phyloP scores from a whole-genome alignment of 2,888 invertebrate genomes.

The Schizotus pectinicornis region DNA sequence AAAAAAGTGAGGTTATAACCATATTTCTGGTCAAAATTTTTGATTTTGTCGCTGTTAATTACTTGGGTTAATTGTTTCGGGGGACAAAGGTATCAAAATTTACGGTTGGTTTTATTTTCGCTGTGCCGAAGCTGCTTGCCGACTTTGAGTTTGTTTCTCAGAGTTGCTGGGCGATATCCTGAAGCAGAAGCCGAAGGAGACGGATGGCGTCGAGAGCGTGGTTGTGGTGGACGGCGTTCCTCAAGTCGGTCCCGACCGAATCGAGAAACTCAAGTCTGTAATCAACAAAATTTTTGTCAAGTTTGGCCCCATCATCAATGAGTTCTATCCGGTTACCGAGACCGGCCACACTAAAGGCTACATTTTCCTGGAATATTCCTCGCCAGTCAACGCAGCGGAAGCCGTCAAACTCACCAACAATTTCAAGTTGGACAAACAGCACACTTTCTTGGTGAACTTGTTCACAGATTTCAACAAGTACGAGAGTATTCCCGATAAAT shows the following conservation, averaged over 20 bases:
- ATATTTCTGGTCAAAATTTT: constrained; percentile 8
- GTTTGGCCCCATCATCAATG: constrained; percentile 86
- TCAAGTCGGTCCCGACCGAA: constrained; percentile 87
- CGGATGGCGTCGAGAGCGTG: constrained; percentile 95
- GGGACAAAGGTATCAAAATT: too few relatives aligned
- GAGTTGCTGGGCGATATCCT: constrained; percentile 92
- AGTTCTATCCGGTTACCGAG: constrained; percentile 85
- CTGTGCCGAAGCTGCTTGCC: background rate
- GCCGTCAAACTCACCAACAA: constrained; percentile 89
- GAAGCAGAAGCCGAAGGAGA: constrained; percentile 88
- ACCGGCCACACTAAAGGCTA: constrained; percentile 86
- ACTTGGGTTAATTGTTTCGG: too few relatives aligned
- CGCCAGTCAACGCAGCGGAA: constrained; percentile 82
- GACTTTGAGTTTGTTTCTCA: constrained; percentile 58
- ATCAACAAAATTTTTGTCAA: constrained; percentile 90
- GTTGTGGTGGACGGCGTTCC: constrained; percentile 97
- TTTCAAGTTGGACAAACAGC: constrained; percentile 94
- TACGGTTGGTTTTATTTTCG: too few relatives aligned
- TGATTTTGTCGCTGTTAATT: background rate
- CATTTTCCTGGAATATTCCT: constrained; percentile 90
- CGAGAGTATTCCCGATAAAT: constrained; percentile 88
- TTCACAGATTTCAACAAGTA: constrained; percentile 97
- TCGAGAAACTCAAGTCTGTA: constrained; percentile 91
- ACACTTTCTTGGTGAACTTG: constrained; percentile 83
- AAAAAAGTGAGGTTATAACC: constrained; percentile 31